Evolutionary conservation across 2,113 vertebrate species (phyloP), one percentile per base, ranked within the genome.

Genomic region (Nycticryphes semicollaris): DNA sequence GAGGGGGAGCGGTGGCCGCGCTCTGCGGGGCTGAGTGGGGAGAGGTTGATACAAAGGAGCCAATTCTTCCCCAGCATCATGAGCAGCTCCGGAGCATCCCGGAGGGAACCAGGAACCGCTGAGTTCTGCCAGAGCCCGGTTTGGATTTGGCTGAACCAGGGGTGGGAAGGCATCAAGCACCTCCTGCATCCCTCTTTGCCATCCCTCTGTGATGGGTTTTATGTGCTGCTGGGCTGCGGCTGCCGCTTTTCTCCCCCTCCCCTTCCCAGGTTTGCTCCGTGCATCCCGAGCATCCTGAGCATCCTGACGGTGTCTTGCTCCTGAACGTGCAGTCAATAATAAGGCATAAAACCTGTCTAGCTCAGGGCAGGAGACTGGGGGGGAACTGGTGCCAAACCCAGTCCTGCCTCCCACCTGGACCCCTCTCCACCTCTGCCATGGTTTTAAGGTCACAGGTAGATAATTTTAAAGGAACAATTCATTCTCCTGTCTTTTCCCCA

Each of bases 1-100:
- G 96, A 54, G 96, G 96, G 73, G 81, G 73, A 91, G 64, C 63
- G 2, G 12, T 7, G 5, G 84, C 92, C 39, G 5, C 1, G 8
- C 50, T 95, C 84, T 89, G 94, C 62, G 57, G 92, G 92, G 37
- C 57, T 57, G 41, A 72, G 57, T 10, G 2, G 53, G 67, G 74
- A 64, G 74, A 64, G 90, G 47, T 76, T 68, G 75, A 51, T 91
- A 96, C 91, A 96, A 95, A 96, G 91, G 80, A 76, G 53, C 45
- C 6, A 14, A 89, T 94, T 95, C 93, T 94, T 87, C 37, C 30
- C 50, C 15, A 4, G 45, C 59, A 18, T 66, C 13, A 2, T 4
- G 3, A 86, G 50, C 59, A 11, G 62, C 41, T 86, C 84, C 84
- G 31, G 10, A 54, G 25, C 59, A 14, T 47, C 82, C 73, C 74